Evolutionary conservation across 2,888 invertebrate genomes (phyloP), one percentile per base, ranked within the genome.

Genomic region (Furcula furcula): DNA sequence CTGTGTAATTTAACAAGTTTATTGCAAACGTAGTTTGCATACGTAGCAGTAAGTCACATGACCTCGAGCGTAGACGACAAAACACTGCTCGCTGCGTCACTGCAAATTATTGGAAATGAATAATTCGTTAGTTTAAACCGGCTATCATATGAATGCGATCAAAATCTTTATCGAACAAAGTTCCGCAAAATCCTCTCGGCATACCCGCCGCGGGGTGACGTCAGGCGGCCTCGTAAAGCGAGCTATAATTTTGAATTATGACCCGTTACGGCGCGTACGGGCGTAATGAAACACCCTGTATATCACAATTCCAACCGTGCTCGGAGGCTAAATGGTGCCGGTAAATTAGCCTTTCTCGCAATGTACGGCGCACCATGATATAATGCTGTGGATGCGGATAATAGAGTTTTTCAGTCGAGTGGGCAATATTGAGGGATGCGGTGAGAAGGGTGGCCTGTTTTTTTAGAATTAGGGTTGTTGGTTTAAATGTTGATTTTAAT

Each of bases 281-380:
- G 57, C 56, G 70, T 85, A 85, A 85, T 84, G 85, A 84, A 83
- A 79, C 78, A 70, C 70, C 65, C 79, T 71, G 81, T 85, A 85
- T 85, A 84, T 85, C 80, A 84, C 84, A 84, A 85, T 85, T 85
- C 84, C 55, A 61, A 62, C 65, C 49, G 52, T 62, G 54, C 66
- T 61, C 55, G 59, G 68, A 55, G 64, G 72, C 73, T 79, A 80
- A 82, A 80, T 79, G 79, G 67, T 56, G 57, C 48, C 65, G 60
- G 65, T 72, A 65, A 76, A 76, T 77, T 77, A 76, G 76, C 71
- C 53, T 51, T 51, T 57, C 58, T 55, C 53, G 58, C 55, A 59
- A 56, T 62, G 63, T 60, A 57, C 52, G 55, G 59, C 55, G 64
- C 56, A 64, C 59, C 47, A 57, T 65, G 58, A 65, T 62, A 57